phyloP scores from a whole-genome alignment of 2,888 invertebrate genomes.

The Eupithecia centaureata region DNA sequence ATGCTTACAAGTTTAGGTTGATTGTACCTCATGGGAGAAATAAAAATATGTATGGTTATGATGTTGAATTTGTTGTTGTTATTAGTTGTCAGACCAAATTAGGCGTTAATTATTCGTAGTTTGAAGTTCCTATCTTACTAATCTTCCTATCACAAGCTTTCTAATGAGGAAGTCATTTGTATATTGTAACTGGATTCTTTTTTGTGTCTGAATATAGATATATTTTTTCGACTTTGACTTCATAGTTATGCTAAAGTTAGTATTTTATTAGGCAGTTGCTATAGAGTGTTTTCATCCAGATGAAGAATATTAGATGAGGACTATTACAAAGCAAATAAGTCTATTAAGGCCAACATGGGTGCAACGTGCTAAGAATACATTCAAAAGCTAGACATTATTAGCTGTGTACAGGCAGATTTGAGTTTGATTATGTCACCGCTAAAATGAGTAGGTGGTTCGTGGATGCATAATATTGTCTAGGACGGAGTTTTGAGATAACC shows the following conservation, averaged over 20 bases:
- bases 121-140: too few relatives aligned
- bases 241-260: too few relatives aligned
- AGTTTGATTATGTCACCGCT: constrained; percentile 40
- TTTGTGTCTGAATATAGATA: too few relatives aligned
- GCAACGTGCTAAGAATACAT: background rate
- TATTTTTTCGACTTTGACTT: background rate
- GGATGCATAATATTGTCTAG: constrained; percentile 38
- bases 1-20: background rate
- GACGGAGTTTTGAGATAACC: constrained; percentile 12
- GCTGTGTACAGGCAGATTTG: constrained; percentile 27
- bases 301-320: too few relatives aligned
- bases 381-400: constrained; percentile 1
- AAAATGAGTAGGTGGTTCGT: constrained; percentile 26
- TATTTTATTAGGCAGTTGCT: too few relatives aligned
- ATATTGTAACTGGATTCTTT: background rate
- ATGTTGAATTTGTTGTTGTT: background rate
- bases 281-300: background rate
- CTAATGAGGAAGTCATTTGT: background rate
- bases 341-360: background rate
- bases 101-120: background rate
- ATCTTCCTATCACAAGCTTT: background rate
- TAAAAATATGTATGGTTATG: background rate
- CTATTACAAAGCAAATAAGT: background rate
- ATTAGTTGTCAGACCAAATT: background rate
- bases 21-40: background rate